Evolutionary conservation across 1,140 invertebrate genomes (phyloP), one percentile per base, ranked within the genome.

Genomic region (Zaprionus camerounensis): DNA sequence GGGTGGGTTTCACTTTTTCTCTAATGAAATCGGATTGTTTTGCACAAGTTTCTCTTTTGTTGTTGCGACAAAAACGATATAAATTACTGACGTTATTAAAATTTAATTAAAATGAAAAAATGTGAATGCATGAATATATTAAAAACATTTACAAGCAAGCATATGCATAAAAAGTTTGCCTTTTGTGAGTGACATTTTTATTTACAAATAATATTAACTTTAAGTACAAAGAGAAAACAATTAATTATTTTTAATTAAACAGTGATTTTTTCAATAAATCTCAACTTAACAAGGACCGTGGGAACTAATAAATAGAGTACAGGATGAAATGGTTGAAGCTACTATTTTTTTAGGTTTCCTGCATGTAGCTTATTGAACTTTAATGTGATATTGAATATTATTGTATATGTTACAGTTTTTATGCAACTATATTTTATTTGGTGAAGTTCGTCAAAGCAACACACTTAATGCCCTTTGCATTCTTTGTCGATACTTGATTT

Each of bases 31-130:
- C 64, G 55, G 64, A 57, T 46, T 69, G 31, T 69, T 59, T 69
- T 63, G 68, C 11, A 17, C 20, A 63, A 62, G 31, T 71, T 71
- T 69, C 55, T 51, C 56, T 69, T 56, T 71, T 6, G 20, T 24
- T 76, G 34, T 26, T 65, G 46, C 44, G 65, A 20, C 34, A 36
- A 57, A 44, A 51, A 34, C 20, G 57, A 28, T 53, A 77, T 74
- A 73, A 71, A 82, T 81, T 55, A 56, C 61, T 53, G 63, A 53
- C 65, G 66, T 74, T 78, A 75, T 80, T 84, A 76, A 81, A 81
- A 79, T 81, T 80, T 80, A 83, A 83, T 84, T 84, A 83, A 76
- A 73, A 34, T 76, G 75, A 78, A 78, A 84, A 81, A 69, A 84
- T 46, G 61, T 64, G 24, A 80, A 61, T 51, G 61, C 69, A 71